These are phyloP conservation scores for Bombus consobrinus DNA, from an alignment of 1,140 invertebrate genomes.

Conservation along the genomic window DNA sequence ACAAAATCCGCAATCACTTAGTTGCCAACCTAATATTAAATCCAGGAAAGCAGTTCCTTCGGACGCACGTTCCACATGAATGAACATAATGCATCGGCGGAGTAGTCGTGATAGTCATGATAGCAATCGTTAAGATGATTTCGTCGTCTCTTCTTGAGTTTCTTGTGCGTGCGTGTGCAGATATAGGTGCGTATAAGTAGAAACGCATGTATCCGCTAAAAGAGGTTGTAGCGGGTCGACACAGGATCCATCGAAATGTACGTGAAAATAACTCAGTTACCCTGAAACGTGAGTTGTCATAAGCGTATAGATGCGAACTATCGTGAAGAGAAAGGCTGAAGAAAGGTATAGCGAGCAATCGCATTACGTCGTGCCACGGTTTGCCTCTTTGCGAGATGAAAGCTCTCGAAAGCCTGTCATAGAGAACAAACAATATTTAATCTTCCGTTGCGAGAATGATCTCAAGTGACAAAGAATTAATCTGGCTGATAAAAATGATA, in stretches of 20 bases:
- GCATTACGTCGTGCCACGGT: not conserved
- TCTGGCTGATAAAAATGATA: not conserved
- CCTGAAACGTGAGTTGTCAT: not conserved
- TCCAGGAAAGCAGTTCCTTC: not conserved
- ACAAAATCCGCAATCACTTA: no score
- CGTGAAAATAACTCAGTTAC: not conserved
- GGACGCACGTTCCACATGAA: no score
- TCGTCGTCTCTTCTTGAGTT: not conserved
- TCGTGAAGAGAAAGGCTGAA: not conserved
- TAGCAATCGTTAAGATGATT: not conserved
- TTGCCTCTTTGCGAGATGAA: not conserved
- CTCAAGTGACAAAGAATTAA: not conserved
- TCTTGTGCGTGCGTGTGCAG: no score
- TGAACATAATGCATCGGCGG: not conserved
- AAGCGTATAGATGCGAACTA: not conserved
- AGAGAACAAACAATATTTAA: slow-evolving; percentile 17
- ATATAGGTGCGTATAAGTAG: no score
- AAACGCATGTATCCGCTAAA: no score
- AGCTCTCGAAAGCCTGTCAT: not conserved
- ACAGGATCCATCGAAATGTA: not conserved
- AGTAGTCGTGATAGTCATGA: not conserved
- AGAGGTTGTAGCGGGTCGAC: not conserved
- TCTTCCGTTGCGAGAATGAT: not conserved
- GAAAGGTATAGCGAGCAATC: not conserved
- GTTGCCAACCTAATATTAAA: not conserved